phyloP scores from a whole-genome alignment of 1,140 invertebrate species.

The Bombus sylvicola region DNA sequence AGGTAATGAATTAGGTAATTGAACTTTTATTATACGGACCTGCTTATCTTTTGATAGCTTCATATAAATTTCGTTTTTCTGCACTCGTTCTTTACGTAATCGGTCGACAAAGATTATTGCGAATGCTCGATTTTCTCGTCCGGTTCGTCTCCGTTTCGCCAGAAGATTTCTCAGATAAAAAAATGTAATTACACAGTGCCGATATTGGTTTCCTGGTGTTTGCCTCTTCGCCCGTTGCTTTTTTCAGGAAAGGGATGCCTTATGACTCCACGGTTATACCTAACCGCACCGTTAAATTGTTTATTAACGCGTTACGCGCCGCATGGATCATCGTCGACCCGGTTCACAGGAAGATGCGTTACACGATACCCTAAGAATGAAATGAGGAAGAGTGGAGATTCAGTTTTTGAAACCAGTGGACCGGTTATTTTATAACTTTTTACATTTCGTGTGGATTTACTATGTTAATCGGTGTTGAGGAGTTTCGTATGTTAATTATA shows the following conservation, averaged over 20 bases:
- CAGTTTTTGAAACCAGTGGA: too few relatives aligned
- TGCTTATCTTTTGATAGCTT: not conserved
- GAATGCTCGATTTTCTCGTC: constrained; percentile 28
- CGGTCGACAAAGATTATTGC: not conserved
- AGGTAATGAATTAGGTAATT: too few relatives aligned
- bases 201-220: constrained; percentile 27
- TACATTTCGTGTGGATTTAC: too few relatives aligned
- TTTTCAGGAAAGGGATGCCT: not conserved
- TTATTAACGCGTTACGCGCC: constrained; percentile 14
- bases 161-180: not conserved
- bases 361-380: not conserved
- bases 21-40: too few relatives aligned
- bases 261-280: constrained; percentile 23
- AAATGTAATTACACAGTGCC: constrained; percentile 39
- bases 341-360: not conserved
- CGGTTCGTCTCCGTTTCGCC: constrained; percentile 31
- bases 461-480: too few relatives aligned
- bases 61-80: not conserved
- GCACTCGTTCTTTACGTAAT: constrained; percentile 14
- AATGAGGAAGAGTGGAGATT: too few relatives aligned
- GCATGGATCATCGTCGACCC: not conserved
- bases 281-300: constrained; percentile 15
- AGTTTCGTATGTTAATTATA: too few relatives aligned
- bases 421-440: too few relatives aligned
- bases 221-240: not conserved